These are phyloP conservation scores for Pica pica DNA, from an alignment of 2,113 vertebrate species.

Conservation along the genomic window DNA sequence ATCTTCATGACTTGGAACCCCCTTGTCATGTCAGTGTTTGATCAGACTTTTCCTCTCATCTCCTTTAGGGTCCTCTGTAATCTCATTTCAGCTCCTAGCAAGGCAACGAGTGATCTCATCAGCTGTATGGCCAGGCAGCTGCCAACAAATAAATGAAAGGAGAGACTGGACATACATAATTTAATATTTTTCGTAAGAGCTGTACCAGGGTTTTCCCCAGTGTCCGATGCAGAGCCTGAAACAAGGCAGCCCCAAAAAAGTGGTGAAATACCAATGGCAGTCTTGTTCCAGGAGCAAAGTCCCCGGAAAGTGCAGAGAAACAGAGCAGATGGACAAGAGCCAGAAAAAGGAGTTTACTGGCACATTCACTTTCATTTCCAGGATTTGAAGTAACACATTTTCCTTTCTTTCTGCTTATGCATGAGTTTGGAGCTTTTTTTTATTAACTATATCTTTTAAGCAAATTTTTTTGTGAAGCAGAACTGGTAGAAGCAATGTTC, in stretches of 20 bases:
- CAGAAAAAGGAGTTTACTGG: background rate
- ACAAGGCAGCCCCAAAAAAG: background rate
- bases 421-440: background rate
- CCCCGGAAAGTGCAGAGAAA: background rate
- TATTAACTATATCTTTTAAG: background rate
- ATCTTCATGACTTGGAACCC: background rate
- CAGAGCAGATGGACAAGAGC: background rate
- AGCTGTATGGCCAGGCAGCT: background rate
- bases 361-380: background rate
- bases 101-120: constrained; percentile 1
- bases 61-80: background rate
- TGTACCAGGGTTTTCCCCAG: background rate
- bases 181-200: background rate
- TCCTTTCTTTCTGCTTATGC: background rate
- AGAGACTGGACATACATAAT: background rate
- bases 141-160: background rate
- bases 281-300: background rate
- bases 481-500: background rate
- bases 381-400: background rate
- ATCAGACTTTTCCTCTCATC: background rate
- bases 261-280: background rate
- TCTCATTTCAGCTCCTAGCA: background rate
- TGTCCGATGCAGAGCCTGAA: background rate
- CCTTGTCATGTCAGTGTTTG: background rate
- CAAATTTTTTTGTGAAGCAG: background rate